Evolutionary conservation across 1,140 invertebrate genomes (phyloP), one percentile per base, ranked within the genome.

Genomic region (Ceratina calcarata): DNA sequence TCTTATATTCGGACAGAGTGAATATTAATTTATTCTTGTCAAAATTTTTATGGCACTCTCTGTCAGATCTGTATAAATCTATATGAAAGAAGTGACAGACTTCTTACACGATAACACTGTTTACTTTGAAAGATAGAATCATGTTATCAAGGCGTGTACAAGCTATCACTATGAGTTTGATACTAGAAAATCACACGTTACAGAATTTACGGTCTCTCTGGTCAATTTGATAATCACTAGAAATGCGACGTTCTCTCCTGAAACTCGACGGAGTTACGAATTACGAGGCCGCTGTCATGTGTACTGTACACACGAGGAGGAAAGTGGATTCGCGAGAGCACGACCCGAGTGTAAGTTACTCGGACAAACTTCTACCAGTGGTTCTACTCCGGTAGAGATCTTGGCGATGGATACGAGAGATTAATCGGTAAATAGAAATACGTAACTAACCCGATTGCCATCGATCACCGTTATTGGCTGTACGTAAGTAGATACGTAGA

Each of bases 401-500:
- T 60, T 18, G 7, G 1, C n/a, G 12, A 22, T 13, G 3, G 73
- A 76, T 76, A 76, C 16, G 55, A 51, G 58, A 60, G 66, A 77
- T 69, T 69, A 77, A 77, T 55, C 3, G n/a, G 65, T 51, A 69
- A 51, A 68, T 57, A 69, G 64, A 61, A 61, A 60, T 45, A 51
- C 37, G 37, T 20, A 68, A 10, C 51, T 37, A 32, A 4, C 13
- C 37, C 16, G 57, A 32, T 53, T 16, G 24, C 24, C n/a, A 55
- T 65, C 61, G 72, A 65, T 74, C 72, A n/a, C 2, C 45, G 18
- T n/a, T 22, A 73, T 73, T 53, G 27, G 18, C 24, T 10, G 37
- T 45, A 45, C 37, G 37, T 45, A 10, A 45, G 6, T 45, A 10
- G 37, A 45, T 10, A 37, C 32, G 32, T 37, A 18, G n/a, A 10